Percentiles rank a stretch among this genome's conserved stretches.
Evolutionary conservation across 2,797 vertebrate genomes (phyloP).

Genomic region (Margarornis squamiger): DNA sequence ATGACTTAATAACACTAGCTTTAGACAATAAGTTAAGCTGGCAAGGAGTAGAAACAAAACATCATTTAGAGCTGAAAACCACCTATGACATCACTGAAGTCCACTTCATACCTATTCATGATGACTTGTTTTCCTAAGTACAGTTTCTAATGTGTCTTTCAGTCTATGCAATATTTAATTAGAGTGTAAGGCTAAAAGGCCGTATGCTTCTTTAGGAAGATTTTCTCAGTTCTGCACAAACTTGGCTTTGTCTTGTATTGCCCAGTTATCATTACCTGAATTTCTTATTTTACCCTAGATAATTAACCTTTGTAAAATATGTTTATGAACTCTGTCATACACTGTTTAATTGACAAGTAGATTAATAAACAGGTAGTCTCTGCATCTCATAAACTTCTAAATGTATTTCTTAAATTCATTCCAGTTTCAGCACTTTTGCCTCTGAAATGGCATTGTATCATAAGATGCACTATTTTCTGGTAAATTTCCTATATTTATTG

Average conservation of each 20-base stretch:
- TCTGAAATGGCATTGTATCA: background rate
- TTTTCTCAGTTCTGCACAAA: background rate
- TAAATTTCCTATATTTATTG: background rate
- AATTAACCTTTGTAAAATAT: background rate
- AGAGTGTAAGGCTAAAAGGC: background rate
- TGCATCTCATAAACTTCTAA: background rate
- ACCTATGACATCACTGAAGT: background rate
- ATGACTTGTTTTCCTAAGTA: background rate
- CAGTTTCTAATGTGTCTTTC: background rate
- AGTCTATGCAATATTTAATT: background rate
- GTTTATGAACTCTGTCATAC: background rate
- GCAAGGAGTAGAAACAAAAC: background rate
- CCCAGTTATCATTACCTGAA: background rate
- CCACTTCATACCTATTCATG: background rate
- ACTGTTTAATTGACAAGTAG: background rate
- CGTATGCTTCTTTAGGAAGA: background rate
- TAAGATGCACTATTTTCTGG: background rate
- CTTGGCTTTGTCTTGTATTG: background rate
- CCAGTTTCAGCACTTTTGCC: background rate
- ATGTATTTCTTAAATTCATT: background rate
- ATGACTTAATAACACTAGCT: background rate
- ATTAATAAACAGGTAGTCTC: background rate
- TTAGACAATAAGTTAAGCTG: background rate
- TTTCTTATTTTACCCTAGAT: background rate
- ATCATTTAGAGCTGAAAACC: background rate